phyloP scores from a whole-genome alignment of 2,888 invertebrate genomes.

The Crematogaster levior region DNA sequence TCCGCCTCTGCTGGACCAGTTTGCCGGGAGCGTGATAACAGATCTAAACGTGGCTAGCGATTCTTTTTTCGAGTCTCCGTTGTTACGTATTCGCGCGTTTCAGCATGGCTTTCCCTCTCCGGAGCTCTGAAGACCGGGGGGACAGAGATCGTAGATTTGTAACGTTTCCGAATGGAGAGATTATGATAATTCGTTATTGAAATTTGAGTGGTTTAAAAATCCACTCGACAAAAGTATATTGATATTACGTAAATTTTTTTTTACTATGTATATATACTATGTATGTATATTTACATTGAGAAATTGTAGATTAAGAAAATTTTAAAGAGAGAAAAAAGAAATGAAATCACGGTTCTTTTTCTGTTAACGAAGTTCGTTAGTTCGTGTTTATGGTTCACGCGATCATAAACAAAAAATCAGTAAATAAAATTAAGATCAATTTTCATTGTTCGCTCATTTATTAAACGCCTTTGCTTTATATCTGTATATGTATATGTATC shows the following conservation, averaged over 20 bases:
- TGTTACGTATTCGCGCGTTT: constrained; percentile 17
- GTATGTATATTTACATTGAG: background rate
- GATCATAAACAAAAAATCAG: background rate
- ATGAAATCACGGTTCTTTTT: background rate
- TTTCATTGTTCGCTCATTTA: background rate
- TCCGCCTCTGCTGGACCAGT: constrained; percentile 59
- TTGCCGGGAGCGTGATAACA: constrained; percentile 53
- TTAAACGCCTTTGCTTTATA: background rate
- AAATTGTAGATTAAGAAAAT: background rate
- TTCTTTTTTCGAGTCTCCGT: constrained; percentile 26
- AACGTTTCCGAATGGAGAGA: background rate
- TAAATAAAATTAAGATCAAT: background rate
- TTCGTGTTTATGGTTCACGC: background rate
- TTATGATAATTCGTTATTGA: background rate
- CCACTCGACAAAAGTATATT: background rate
- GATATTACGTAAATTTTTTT: background rate
- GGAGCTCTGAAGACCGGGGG: background rate
- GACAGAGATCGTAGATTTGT: background rate
- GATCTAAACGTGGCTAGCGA: constrained; percentile 44
- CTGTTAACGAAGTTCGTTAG: background rate
- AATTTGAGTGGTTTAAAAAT: background rate
- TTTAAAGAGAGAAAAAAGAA: background rate
- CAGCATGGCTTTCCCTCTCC: constrained; percentile 22
- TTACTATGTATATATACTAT: too few species aligned
- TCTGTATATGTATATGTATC: background rate